Conservation (phyloP, 2,113 vertebrate species). For the Ageneiosus marmoratus region DNA sequence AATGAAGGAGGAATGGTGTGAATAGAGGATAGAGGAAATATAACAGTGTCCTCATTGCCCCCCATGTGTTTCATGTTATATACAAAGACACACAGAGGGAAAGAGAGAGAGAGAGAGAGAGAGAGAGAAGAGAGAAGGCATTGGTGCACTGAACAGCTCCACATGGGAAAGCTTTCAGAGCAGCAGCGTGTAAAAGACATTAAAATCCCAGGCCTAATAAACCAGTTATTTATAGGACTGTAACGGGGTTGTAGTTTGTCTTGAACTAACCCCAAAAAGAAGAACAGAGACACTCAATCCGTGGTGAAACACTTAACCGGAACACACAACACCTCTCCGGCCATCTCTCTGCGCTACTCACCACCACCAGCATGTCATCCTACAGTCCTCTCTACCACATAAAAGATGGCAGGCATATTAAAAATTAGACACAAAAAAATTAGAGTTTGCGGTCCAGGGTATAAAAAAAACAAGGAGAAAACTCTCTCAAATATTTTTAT, state of each 20-base stretch:
- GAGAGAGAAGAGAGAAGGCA: neutral
- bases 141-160: conserved; percentile 50
- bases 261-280: conserved; percentile 69
- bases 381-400: conserved; percentile 60
- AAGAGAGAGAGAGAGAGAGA: conserved; percentile 9
- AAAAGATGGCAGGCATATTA: conserved; percentile 60
- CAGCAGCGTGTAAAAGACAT: conserved; percentile 66
- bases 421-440: conserved; percentile 62
- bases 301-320: conserved; percentile 59
- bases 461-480: conserved; percentile 45
- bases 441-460: conserved; percentile 58
- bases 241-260: conserved; percentile 76
- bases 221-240: conserved; percentile 76
- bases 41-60: neutral
- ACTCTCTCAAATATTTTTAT: conserved; percentile 62
- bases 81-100: neutral
- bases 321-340: conserved; percentile 49
- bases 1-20: conserved; percentile 22
- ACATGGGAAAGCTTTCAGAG: conserved; percentile 67
- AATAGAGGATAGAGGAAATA: conserved; percentile 3
- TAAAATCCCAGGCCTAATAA: conserved; percentile 71
- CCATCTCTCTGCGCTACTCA: conserved; percentile 51
- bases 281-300: conserved; percentile 61
- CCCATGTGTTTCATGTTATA: conserved; percentile 49
- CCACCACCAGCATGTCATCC: conserved; percentile 46